phyloP scores from a whole-genome alignment of 2,113 vertebrate species.

The Mustela nigripes region DNA sequence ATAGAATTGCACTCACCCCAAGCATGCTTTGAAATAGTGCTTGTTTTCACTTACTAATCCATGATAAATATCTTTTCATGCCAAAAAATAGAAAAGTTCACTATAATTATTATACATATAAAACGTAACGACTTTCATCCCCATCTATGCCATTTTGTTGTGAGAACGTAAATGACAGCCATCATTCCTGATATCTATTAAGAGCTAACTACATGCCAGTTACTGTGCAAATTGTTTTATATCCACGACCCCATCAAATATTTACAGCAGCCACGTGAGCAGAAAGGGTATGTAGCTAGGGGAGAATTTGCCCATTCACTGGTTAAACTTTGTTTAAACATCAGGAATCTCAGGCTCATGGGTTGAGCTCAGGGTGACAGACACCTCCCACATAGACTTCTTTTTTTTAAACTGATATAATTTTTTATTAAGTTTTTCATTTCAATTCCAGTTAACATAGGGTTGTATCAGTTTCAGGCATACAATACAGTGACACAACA shows the following conservation, averaged over 20 bases:
- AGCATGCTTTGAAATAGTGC: neutral
- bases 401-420: neutral
- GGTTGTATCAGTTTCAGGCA: neutral
- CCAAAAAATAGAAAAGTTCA: neutral
- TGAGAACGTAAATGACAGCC: neutral
- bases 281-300: neutral
- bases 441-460: neutral
- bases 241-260: neutral
- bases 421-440: neutral
- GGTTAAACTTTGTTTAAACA: neutral
- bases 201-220: neutral
- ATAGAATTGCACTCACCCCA: neutral
- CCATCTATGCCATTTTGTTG: neutral
- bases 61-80: neutral
- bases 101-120: neutral
- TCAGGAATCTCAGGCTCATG: neutral
- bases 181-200: neutral
- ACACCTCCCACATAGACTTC: neutral
- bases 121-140: neutral
- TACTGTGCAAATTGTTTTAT: neutral
- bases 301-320: neutral
- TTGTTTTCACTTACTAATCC: conserved; percentile 8
- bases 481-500: neutral
- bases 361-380: neutral
- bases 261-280: neutral